Evolutionary conservation across 1,140 invertebrate genomes (phyloP).

Genomic region (Acromyrmex echinatior): DNA sequence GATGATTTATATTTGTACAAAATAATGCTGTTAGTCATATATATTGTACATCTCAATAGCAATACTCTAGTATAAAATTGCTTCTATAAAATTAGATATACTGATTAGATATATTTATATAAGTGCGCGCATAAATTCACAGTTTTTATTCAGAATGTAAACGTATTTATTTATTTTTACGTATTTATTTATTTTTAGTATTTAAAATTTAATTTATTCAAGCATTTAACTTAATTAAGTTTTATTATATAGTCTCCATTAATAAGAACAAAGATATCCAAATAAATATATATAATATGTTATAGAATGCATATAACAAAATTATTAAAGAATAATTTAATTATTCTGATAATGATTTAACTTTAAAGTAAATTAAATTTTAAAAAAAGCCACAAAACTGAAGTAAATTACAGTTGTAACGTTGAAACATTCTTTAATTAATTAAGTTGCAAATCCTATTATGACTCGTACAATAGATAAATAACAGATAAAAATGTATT

Average conservation of each 20-base stretch:
- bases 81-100: not conserved
- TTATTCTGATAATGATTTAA: too few relatives aligned
- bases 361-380: too few relatives aligned
- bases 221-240: not conserved
- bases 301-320: too few relatives aligned
- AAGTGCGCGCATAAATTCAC: not conserved
- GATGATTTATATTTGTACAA: not conserved
- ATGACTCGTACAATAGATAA: too few relatives aligned
- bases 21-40: not conserved
- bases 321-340: too few relatives aligned
- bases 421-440: too few relatives aligned
- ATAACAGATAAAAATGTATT: too few relatives aligned
- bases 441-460: too few relatives aligned
- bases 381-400: too few relatives aligned
- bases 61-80: not conserved
- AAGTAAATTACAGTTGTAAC: too few relatives aligned
- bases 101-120: not conserved
- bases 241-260: not conserved
- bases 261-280: not conserved
- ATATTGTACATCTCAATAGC: not conserved
- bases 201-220: not conserved
- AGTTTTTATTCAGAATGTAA: not conserved
- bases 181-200: not conserved
- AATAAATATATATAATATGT: too few relatives aligned
- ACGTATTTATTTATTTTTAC: not conserved